Evolutionary conservation across 2,113 vertebrate species (phyloP).

Genomic region (Myanophis thanlyinensis): DNA sequence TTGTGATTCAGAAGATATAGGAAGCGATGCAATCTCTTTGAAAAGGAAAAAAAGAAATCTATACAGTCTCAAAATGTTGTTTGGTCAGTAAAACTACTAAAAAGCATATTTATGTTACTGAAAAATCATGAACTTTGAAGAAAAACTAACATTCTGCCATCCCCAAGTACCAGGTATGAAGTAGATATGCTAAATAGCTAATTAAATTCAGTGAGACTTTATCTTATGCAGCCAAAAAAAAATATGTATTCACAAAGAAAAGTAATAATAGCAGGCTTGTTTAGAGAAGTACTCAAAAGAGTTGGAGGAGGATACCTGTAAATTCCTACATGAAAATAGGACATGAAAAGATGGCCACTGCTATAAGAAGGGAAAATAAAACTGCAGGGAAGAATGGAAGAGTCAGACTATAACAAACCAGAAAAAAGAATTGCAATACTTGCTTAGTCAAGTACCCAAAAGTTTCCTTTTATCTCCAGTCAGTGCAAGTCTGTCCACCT

Average conservation of each 20-base stretch:
- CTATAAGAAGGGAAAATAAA: background rate
- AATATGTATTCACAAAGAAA: background rate
- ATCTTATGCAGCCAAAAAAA: background rate
- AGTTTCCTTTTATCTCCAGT: background rate
- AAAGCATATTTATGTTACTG: background rate
- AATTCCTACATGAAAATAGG: background rate
- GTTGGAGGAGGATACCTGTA: no score
- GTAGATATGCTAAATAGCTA: background rate
- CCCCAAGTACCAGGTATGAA: background rate
- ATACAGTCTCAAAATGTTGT: background rate
- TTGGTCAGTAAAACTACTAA: background rate
- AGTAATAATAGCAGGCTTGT: background rate
- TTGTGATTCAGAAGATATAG: background rate
- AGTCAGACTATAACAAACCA: background rate
- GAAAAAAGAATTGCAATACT: background rate
- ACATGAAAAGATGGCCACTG: background rate
- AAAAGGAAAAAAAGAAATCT: background rate
- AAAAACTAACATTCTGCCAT: background rate
- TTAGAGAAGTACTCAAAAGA: background rate
- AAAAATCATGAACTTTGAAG: background rate
- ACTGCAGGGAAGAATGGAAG: background rate
- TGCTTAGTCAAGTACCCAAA: background rate
- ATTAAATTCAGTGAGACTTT: background rate
- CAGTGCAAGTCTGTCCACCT: background rate
- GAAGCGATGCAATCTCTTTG: background rate